Evolutionary conservation across 2,113 vertebrate species (phyloP), one percentile per base, ranked within the genome.

Genomic region (Carassius auratus): DNA sequence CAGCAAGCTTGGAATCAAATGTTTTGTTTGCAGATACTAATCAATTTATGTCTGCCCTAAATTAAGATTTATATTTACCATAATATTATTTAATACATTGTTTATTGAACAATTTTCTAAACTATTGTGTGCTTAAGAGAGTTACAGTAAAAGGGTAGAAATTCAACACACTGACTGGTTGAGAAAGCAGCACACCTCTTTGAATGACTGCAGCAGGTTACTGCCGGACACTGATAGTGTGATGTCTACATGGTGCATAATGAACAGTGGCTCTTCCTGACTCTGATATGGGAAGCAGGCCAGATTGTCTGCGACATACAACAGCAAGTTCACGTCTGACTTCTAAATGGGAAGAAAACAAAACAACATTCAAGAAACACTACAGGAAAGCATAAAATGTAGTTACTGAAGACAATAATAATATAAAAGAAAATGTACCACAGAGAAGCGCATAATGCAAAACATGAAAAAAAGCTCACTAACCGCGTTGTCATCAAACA

Each of bases 191-290:
- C 13, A 57, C 14, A 98, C 98, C 97, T 99, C 98, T 95, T 96
- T 99, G 93, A 99, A 99, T 76, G 97, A 97, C 95, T 99, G 98
- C 75, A 99, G 95, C 81, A 99, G 92, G 92, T 99, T 99, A 94
- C 97, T 99, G 87, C 98, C 98, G 86, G 98, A 99, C 91, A 99
- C 98, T 15, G 98, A 99, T 64, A 99, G 94, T 3, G 97, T 98
- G 87, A 99, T 99, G 92, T 99, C 98, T 94, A 99, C 99, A 89
- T 99, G 98, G 93, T 99, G 98, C 98, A 99, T 99, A 92, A 99
- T 99, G 93, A 99, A 99, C 88, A 99, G 95, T 38, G 98, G 98
- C 92, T 99, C 98, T 91, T 99, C 98, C 90, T 99, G 98, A 86
- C 95, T 97, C 94, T 99, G 98, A 77, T 95, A 99, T 26, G 97